Evolutionary conservation across 2,797 vertebrate genomes (phyloP).

Genomic region (Gymnothorax reevesii): DNA sequence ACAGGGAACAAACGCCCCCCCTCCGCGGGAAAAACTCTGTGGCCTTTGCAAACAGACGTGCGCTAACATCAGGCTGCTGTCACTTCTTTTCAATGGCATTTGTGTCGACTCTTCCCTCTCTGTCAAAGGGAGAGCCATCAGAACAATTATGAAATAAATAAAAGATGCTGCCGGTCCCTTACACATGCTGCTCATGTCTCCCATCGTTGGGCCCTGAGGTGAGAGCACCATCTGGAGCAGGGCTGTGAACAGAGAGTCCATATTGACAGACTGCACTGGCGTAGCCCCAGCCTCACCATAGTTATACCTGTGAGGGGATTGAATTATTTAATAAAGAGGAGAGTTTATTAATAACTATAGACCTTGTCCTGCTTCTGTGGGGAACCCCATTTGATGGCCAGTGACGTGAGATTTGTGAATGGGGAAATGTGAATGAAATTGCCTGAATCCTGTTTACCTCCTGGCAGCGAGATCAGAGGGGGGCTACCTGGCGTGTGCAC

Average conservation of each 20-base stretch:
- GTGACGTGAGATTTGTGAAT: neutral
- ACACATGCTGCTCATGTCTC: constrained; percentile 2
- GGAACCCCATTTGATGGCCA: neutral
- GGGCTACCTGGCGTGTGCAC: neutral
- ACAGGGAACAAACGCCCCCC: neutral
- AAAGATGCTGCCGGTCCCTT: neutral
- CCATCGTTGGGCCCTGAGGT: constrained; percentile 21
- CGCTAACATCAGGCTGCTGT: neutral
- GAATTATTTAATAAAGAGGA: neutral
- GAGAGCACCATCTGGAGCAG: neutral
- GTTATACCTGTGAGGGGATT: neutral
- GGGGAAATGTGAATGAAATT: neutral
- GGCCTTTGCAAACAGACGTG: neutral
- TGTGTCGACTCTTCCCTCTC: no score
- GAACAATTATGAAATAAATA: neutral
- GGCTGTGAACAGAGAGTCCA: neutral
- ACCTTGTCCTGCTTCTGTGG: no score
- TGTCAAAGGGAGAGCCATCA: neutral
- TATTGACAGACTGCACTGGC: neutral
- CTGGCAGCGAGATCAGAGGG: neutral
- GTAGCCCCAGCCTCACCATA: neutral
- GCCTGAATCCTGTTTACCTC: neutral
- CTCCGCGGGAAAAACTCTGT: neutral
- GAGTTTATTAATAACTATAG: neutral
- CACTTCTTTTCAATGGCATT: neutral